These are phyloP conservation scores for Eumerus sabulonum DNA, from an alignment of 2,888 invertebrate genomes.

Conservation along the genomic window DNA sequence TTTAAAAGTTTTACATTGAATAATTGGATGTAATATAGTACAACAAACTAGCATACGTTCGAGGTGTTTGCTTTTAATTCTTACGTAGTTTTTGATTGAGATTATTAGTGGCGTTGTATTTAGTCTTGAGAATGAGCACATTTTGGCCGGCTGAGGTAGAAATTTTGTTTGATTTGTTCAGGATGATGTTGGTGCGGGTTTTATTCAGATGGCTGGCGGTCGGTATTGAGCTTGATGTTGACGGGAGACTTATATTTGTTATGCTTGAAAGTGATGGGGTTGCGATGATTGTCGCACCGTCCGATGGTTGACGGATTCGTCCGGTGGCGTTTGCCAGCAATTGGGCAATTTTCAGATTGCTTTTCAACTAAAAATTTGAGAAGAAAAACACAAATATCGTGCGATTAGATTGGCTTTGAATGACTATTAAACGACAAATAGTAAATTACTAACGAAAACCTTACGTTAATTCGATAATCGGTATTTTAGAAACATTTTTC, in stretches of 20 bases:
- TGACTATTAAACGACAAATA: too few species aligned
- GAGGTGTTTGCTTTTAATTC: conserved; percentile 30
- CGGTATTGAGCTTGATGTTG: conserved; percentile 32
- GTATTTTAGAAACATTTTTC: too few species aligned
- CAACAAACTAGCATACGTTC: conserved; percentile 2
- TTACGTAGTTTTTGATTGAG: conserved; percentile 63
- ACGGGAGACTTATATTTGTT: conserved; percentile 58
- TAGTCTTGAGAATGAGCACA: conserved; percentile 75
- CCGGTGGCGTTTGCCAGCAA: conserved; percentile 35
- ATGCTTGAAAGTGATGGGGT: conserved; percentile 70
- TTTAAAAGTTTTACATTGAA: conserved; percentile 45
- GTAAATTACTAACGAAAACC: too few species aligned
- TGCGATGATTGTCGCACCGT: conserved; percentile 76
- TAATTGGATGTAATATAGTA: too few species aligned
- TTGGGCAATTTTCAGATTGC: conserved; percentile 70
- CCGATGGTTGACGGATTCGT: conserved; percentile 72
- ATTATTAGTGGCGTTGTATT: conserved; percentile 65
- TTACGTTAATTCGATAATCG: too few species aligned
- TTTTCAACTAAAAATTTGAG: too few species aligned
- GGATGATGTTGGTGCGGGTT: conserved; percentile 59
- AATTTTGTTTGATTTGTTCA: conserved; percentile 48
- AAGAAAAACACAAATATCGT: too few species aligned
- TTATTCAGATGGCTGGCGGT: conserved; percentile 42
- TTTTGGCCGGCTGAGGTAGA: conserved; percentile 72
- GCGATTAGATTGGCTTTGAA: too few species aligned